Evolutionary conservation across 2,888 invertebrate species (phyloP).

Genomic region (Tupiocoris notatus): DNA sequence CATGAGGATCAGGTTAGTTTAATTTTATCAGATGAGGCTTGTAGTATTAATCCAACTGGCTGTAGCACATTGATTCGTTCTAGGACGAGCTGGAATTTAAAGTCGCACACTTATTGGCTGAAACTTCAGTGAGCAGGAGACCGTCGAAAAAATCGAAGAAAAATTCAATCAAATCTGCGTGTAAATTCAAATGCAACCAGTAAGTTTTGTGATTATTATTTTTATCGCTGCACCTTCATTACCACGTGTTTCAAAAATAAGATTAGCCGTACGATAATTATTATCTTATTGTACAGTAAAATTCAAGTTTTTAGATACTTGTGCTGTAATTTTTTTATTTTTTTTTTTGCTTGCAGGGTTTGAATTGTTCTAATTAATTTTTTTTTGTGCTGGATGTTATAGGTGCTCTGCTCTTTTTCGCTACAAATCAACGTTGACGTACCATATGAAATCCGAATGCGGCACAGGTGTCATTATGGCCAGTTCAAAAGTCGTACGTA

Average conservation of each 20-base stretch:
- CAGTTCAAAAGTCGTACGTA: constrained; percentile 42
- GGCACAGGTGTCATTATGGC: constrained; percentile 46
- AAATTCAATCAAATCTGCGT: constrained; percentile 44
- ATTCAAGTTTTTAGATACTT: background rate
- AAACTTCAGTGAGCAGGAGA: constrained; percentile 40
- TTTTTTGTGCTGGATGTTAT: too few species aligned
- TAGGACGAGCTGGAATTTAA: constrained; percentile 43
- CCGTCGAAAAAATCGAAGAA: constrained; percentile 42
- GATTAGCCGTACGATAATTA: too few species aligned
- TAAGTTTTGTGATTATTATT: constrained; percentile 43
- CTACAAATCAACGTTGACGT: constrained; percentile 47
- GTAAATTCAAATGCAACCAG: constrained; percentile 47
- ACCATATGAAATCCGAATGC: constrained; percentile 48
- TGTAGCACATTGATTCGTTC: background rate
- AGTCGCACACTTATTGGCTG: constrained; percentile 44
- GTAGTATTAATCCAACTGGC: too few species aligned
- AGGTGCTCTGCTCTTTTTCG: constrained; percentile 47
- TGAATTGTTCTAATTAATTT: background rate
- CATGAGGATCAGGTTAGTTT: too few species aligned
- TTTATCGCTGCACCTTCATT: too few species aligned
- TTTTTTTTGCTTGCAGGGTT: background rate
- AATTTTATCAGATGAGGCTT: too few species aligned
- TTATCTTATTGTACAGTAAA: background rate
- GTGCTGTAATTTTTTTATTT: background rate
- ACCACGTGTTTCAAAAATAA: too few species aligned